A percentile compares a stretch with the other conserved stretches of the same genome.
phyloP scores from a whole-genome alignment of 2,888 invertebrate genomes.

The Fabriciana adippe region DNA sequence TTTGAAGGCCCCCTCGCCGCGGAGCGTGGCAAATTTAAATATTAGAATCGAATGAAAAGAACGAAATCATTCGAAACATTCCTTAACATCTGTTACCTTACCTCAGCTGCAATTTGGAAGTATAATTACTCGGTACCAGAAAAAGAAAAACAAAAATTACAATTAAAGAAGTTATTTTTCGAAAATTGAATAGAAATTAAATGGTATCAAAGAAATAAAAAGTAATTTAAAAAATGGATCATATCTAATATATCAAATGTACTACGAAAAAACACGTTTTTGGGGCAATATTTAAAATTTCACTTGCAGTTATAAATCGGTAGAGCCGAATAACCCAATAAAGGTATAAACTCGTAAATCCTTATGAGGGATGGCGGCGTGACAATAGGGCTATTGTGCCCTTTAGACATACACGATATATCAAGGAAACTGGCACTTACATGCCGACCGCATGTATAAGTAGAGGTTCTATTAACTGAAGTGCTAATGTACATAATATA shows the following conservation, averaged over 20 bases:
- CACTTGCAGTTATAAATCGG: conserved; percentile 33
- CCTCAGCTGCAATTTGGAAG: conserved; percentile 38
- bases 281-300: conserved; percentile 16
- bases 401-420: conserved; percentile 38
- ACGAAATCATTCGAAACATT: conserved; percentile 45
- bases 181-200: not conserved
- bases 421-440: conserved; percentile 35
- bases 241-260: conserved; percentile 1
- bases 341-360: conserved; percentile 68
- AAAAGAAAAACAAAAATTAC: conserved; percentile 10
- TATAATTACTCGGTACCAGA: conserved; percentile 32
- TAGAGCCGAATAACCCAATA: conserved; percentile 55
- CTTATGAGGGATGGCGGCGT: conserved; percentile 53
- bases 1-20: conserved; percentile 56
- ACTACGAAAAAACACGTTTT: conserved; percentile 13
- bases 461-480: conserved; percentile 15
- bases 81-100: conserved; percentile 54
- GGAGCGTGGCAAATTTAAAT: conserved; percentile 43
- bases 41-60: conserved; percentile 44
- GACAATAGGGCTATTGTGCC: conserved; percentile 48
- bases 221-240: not conserved
- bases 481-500: conserved; percentile 1
- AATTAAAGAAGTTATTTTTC: not conserved
- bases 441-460: conserved; percentile 27
- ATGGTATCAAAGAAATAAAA: not conserved